A percentile compares a stretch with the other conserved stretches of the same genome.
Evolutionary conservation across 35 echinoderm and acorn worm species (phyloP).

Genomic region (Heliocidaris tuberculata): DNA sequence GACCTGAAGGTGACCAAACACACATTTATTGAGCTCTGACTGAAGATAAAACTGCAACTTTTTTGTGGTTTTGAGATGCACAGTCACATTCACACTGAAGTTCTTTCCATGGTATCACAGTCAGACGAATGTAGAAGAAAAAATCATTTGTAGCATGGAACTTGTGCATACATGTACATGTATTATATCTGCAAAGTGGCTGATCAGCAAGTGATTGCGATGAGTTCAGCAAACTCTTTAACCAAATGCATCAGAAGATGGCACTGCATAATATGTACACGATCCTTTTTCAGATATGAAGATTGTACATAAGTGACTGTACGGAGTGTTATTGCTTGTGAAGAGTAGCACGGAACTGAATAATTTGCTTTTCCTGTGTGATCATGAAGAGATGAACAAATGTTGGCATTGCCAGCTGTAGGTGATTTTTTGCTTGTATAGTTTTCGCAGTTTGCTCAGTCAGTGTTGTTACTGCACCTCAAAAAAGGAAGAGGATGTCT

Average conservation of each 20-base stretch:
- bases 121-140: too few species aligned
- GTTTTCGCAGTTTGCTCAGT: too few species aligned
- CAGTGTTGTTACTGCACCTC: too few species aligned
- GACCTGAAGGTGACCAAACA: too few species aligned
- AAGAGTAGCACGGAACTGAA: neutral
- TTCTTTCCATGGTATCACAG: too few species aligned
- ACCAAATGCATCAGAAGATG: neutral
- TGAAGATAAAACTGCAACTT: too few species aligned
- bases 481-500: too few species aligned
- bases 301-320: neutral
- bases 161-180: neutral
- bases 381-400: neutral
- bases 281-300: neutral
- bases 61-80: too few species aligned
- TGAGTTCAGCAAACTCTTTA: neutral
- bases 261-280: neutral
- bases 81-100: too few species aligned
- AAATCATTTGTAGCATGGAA: neutral
- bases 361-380: slow-evolving; percentile 11
- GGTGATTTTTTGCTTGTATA: too few species aligned
- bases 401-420: neutral
- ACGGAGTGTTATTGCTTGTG: neutral
- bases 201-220: neutral
- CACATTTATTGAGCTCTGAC: too few species aligned
- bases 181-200: neutral